These are phyloP conservation scores for Dermolepida albohirtum DNA, from an alignment of 2,888 invertebrate species.

Conservation along the genomic window DNA sequence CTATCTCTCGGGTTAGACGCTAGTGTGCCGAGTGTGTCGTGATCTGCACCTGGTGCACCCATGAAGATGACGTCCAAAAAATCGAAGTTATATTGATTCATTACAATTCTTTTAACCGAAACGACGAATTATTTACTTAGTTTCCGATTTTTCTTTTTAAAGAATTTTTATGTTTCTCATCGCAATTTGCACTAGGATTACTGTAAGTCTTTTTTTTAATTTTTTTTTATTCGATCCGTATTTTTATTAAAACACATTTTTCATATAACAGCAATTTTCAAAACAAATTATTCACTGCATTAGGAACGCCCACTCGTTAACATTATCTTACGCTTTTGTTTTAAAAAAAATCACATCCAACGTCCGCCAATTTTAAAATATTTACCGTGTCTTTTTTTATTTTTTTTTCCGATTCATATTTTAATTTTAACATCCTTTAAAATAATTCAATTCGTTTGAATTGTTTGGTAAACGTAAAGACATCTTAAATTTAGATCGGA, in stretches of 20 bases:
- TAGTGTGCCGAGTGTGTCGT: conserved; percentile 56
- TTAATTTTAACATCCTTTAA: no score
- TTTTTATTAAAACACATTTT: neutral
- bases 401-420: no score
- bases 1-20: conserved; percentile 64
- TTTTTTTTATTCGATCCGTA: conserved; percentile 11
- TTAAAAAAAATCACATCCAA: no score
- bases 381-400: no score
- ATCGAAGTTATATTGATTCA: conserved; percentile 30
- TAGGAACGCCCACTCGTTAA: no score
- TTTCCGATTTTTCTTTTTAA: conserved; percentile 26
- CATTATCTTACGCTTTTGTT: no score
- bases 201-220: conserved; percentile 46
- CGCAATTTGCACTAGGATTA: conserved; percentile 40
- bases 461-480: no score
- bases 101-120: conserved; percentile 24
- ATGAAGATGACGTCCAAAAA: conserved; percentile 53
- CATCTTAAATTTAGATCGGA: no score
- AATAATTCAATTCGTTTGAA: no score
- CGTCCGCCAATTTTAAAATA: no score
- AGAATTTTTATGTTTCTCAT: conserved; percentile 40
- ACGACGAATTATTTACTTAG: no score
- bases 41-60: conserved; percentile 54
- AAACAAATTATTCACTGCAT: neutral
- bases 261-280: neutral